Conservation (phyloP, 35 echinoderm and acorn worm species). For the Heliocidaris erythrogramma region DNA sequence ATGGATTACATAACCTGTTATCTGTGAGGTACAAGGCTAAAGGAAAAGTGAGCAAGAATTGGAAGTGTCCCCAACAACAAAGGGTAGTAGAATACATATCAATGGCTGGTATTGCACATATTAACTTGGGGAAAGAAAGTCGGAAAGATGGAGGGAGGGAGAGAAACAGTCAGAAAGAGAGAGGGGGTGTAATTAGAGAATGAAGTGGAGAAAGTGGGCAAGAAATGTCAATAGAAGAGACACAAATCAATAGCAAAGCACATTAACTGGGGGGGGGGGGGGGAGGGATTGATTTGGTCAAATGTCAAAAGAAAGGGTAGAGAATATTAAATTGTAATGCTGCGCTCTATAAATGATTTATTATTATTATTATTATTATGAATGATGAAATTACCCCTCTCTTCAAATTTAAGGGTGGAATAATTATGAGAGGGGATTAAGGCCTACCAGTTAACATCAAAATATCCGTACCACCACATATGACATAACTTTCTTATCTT, state of each 20-base stretch:
- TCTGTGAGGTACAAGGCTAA: background rate
- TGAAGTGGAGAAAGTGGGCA: background rate
- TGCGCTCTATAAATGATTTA: too few relatives aligned
- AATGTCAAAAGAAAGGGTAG: too few relatives aligned
- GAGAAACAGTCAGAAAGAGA: background rate
- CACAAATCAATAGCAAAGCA: background rate
- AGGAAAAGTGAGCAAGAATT: slow-evolving; percentile 38
- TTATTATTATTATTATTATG: too few relatives aligned
- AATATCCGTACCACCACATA: too few relatives aligned
- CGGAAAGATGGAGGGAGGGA: background rate
- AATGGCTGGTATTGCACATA: background rate
- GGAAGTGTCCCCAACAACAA: background rate
- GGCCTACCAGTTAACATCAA: too few relatives aligned
- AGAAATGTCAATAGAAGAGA: background rate
- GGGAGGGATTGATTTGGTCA: background rate
- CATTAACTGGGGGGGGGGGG: background rate
- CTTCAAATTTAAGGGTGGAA: too few relatives aligned
- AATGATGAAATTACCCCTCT: too few relatives aligned
- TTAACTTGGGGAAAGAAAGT: too few relatives aligned
- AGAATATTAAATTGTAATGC: too few relatives aligned
- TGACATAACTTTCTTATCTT: too few relatives aligned
- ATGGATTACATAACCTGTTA: slow-evolving; percentile 40
- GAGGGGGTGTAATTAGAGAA: background rate
- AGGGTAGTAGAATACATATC: background rate
- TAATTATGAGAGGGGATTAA: too few relatives aligned